Base-by-base conservation (phyloP, 2,888 invertebrate genomes). In the Sinopyrophorus schimmeli region DNA sequence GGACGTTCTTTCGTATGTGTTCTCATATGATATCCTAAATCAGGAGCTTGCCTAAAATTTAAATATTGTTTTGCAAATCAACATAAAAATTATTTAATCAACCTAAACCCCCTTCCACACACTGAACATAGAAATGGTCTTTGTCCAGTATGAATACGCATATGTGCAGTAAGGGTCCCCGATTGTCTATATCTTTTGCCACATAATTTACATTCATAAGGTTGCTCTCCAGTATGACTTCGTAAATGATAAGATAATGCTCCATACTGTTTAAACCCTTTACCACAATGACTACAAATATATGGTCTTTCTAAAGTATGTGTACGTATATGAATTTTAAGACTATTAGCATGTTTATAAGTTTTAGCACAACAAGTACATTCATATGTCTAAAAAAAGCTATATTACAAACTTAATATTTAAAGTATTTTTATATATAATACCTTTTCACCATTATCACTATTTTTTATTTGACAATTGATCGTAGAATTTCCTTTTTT, bases 1-100 rank as follows among this genome's bases (percentile, higher is more conserved):
- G 68, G 67, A 44, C 66, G 64, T 55, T 70, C 70, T 55, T 70
- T 67, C 3, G 69, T 71, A 41, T 71, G 71, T 1, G 67, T 67
- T 24, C 69, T 55, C 70, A 70, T 70, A 46, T 72, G 72, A 41
- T 69, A 69, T 9, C 63, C 59, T 20, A 70, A 58, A 58, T 69
- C 68, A 1, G 69, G 64, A 5, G 61, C 62, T 59, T 67, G 63
- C 12, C 67, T 64, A 35, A 40, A 49, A 28, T 67, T 65, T 50
- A 53, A 63, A 59, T 63, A 57, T 18, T 11, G 9, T 9, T 5
- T 31, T 26, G 26, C 9, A 26, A 26, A 26, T 24, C n/a, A 3
- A 5, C n/a, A 24, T 3, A 24, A 24, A 24, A 5, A 10, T 24
- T 5, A 5, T 24, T 24, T 3, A 3, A 5, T 20, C 6, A 20